phyloP scores from a whole-genome alignment of 2,888 invertebrate genomes.

The Diaphora mendica region DNA sequence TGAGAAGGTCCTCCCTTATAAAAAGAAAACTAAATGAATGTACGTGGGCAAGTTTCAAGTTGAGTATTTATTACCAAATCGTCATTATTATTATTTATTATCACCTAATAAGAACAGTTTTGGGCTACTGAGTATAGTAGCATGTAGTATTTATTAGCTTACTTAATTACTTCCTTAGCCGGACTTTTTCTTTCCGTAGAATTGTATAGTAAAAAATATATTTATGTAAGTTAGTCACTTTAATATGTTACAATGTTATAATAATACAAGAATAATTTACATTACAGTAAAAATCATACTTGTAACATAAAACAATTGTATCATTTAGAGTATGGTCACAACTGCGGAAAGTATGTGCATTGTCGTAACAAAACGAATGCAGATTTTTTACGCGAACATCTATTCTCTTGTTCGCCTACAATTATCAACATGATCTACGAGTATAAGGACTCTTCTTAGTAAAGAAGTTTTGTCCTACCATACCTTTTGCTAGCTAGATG shows the following conservation, averaged over 20 bases:
- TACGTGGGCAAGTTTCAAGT: too few species aligned
- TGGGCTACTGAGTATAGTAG: too few species aligned
- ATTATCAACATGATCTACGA: too few species aligned
- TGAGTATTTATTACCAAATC: too few species aligned
- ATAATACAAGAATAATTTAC: conserved; percentile 8
- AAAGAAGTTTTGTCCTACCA: not conserved
- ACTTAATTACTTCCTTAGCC: too few species aligned
- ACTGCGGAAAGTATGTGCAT: not conserved
- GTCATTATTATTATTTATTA: too few species aligned
- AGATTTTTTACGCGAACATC: not conserved
- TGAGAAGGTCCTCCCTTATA: too few species aligned
- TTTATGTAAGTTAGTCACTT: not conserved
- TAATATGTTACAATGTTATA: conserved; percentile 7
- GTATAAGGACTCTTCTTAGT: not conserved
- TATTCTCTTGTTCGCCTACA: not conserved
- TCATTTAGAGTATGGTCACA: conserved; percentile 6
- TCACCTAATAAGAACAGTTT: too few species aligned
- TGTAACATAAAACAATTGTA: conserved; percentile 2
- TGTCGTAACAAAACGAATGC: not conserved
- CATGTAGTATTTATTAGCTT: too few species aligned
- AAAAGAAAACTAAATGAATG: too few species aligned
- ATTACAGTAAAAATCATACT: not conserved
- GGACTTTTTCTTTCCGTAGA: too few species aligned
- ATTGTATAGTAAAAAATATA: not conserved
- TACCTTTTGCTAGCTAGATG: too few species aligned